Percentiles rank a stretch among this genome's conserved stretches.
These are phyloP conservation scores for Lepus americanus DNA, from an alignment of 2,113 vertebrate species.

Conservation along the genomic window DNA sequence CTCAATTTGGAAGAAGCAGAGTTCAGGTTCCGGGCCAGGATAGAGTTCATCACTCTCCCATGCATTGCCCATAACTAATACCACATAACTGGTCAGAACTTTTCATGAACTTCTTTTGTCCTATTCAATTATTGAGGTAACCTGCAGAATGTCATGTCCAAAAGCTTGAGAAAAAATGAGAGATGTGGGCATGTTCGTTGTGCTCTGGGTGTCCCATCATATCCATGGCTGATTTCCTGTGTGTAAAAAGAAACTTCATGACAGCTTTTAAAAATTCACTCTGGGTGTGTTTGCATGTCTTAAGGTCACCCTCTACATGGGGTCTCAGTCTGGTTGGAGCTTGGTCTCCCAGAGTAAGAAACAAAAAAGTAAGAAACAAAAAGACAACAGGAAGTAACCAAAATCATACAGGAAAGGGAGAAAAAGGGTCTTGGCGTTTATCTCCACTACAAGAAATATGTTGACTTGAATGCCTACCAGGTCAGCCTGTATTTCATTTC, in stretches of 20 bases:
- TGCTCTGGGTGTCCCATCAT: not conserved
- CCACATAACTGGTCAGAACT: not conserved
- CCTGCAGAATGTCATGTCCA: not conserved
- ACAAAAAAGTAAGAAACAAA: not conserved
- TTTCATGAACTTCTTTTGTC: not conserved
- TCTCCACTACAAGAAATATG: conserved; percentile 47
- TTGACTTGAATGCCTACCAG: not conserved
- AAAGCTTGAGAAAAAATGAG: not conserved
- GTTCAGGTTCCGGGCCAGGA: not conserved
- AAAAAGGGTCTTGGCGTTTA: conserved; percentile 1
- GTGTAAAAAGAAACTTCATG: conserved; percentile 1
- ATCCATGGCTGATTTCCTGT: not conserved
- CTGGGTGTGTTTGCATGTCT: not conserved
- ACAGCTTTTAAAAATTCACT: conserved; percentile 16
- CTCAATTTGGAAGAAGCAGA: not conserved
- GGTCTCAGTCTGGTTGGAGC: conserved; percentile 46
- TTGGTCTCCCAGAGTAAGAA: not conserved
- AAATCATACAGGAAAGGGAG: conserved; percentile 55
- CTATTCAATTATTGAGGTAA: not conserved
- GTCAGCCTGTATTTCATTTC: not conserved
- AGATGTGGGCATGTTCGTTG: not conserved
- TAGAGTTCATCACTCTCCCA: not conserved
- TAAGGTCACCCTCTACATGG: not conserved
- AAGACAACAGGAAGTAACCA: conserved; percentile 27
- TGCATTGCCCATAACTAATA: not conserved